A percentile compares a stretch with the other conserved stretches of the same genome.
These are phyloP conservation scores for Heliconius melpomene DNA, from an alignment of 1,140 invertebrate genomes.

Conservation along the genomic window DNA sequence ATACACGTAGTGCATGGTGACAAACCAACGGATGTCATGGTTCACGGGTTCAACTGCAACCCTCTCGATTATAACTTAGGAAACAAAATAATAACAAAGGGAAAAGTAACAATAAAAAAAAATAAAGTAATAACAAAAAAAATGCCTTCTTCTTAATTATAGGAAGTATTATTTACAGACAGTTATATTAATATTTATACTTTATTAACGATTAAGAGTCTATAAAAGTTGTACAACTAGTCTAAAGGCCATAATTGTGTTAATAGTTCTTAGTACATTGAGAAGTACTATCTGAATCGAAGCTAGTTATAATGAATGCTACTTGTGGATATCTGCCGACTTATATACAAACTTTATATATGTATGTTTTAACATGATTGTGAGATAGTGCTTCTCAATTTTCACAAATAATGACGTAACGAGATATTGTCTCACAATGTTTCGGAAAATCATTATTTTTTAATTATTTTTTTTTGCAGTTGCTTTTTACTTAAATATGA, in stretches of 20 bases:
- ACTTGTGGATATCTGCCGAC: background rate
- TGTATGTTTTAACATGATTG: background rate
- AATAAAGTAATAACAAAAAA: too few species aligned
- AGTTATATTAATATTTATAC: background rate
- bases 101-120: too few species aligned
- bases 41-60: background rate
- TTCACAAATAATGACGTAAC: background rate
- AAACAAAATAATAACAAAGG: too few species aligned
- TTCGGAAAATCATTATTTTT: background rate
- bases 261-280: background rate
- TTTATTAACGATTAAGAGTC: background rate
- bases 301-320: background rate
- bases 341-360: background rate
- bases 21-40: background rate
- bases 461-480: background rate
- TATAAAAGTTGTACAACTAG: slow-evolving; percentile 2
- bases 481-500: background rate
- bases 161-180: slow-evolving; percentile 4
- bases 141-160: background rate
- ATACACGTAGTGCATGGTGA: background rate
- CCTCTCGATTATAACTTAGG: background rate
- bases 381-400: slow-evolving; percentile 7
- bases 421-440: background rate
- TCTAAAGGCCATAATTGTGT: background rate
- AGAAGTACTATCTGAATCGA: background rate